phyloP scores from a whole-genome alignment of 2,888 invertebrate species.

The Psylliodes chrysocephalus region DNA sequence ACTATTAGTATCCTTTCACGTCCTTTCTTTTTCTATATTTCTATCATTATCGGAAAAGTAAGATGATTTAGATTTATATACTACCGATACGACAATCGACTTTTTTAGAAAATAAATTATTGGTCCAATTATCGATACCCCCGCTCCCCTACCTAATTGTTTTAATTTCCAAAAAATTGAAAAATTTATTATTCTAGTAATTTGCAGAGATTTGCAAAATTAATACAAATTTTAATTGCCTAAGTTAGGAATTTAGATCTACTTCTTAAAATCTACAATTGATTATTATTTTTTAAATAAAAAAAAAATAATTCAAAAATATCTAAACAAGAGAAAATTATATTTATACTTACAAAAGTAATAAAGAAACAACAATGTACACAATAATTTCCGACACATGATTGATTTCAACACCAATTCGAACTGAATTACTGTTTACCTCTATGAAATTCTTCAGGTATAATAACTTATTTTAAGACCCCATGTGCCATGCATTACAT shows the following conservation, averaged over 20 bases:
- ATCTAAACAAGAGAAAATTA: background rate
- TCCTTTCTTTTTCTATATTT: too few species aligned
- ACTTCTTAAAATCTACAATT: too few species aligned
- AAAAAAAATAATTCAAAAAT: background rate
- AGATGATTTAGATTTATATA: too few species aligned
- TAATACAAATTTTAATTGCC: background rate
- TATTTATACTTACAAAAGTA: constrained; percentile 26
- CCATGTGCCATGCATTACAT: constrained; percentile 30
- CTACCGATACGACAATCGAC: too few species aligned
- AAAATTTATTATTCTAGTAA: background rate
- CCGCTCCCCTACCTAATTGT: too few species aligned
- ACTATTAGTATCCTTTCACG: too few species aligned
- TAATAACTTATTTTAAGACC: constrained; percentile 36
- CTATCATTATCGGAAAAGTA: too few species aligned
- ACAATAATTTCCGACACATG: constrained; percentile 24
- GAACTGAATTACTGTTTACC: constrained; percentile 26
- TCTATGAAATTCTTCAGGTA: constrained; percentile 32
- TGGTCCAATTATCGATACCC: too few species aligned
- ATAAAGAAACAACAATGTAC: constrained; percentile 13
- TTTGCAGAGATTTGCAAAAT: background rate
- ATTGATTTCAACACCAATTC: constrained; percentile 10
- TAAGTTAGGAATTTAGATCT: background rate
- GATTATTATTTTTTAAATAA: too few species aligned
- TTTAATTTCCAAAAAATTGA: too few species aligned
- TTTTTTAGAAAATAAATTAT: too few species aligned